phyloP scores from a whole-genome alignment of 64 coral and sea anemone genomes.

The Montipora efflorescens region DNA sequence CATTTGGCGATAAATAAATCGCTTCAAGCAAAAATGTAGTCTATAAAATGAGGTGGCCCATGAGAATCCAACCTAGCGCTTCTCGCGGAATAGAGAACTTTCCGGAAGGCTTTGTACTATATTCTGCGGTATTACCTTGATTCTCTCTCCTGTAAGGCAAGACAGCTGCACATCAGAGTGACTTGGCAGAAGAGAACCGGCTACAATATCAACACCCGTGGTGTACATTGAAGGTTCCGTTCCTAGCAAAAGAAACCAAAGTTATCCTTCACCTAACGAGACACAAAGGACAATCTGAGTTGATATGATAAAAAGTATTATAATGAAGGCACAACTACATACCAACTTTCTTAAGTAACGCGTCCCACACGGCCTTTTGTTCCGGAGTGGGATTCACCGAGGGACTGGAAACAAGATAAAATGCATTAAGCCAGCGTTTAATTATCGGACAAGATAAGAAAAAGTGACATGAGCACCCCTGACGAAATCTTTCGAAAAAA shows the following conservation, averaged over 20 bases:
- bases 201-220: slow-evolving; percentile 83
- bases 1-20: no score
- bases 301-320: background rate
- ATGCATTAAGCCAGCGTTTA: no score
- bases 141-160: slow-evolving; percentile 88
- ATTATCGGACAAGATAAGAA: no score
- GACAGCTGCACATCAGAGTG: slow-evolving; percentile 82
- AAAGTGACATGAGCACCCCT: no score
- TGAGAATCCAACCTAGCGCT: no score
- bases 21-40: no score
- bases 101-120: background rate
- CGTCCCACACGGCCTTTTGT: slow-evolving; percentile 87
- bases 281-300: background rate
- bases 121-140: slow-evolving; percentile 48
- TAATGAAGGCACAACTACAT: background rate
- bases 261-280: background rate
- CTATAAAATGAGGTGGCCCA: no score
- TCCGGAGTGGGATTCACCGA: slow-evolving; percentile 65
- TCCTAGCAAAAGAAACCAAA: slow-evolving; percentile 41
- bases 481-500: no score
- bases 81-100: no score
- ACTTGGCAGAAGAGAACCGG: slow-evolving; percentile 82
- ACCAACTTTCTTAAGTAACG: slow-evolving; percentile 74
- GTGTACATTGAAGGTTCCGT: slow-evolving; percentile 52
- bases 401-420: slow-evolving; percentile 39